A percentile compares a stretch with the other conserved stretches of the same genome.
Evolutionary conservation across 2,888 invertebrate genomes (phyloP).

Genomic region (Esperia sulphurella): DNA sequence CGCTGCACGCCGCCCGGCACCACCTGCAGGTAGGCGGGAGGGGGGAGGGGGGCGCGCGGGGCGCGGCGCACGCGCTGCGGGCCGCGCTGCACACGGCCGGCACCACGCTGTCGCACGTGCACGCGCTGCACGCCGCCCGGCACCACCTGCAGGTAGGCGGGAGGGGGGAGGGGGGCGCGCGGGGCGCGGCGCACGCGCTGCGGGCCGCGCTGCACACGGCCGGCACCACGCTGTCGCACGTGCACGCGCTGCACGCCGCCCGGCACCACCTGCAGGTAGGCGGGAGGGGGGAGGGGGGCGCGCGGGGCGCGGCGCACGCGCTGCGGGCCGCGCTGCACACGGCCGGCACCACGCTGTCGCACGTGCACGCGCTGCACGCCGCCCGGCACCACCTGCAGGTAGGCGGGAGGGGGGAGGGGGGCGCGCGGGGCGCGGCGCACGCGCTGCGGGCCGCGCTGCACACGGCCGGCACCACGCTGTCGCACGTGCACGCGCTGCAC

Average conservation of each 20-base stretch:
- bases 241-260: slow-evolving; percentile 91
- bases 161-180: slow-evolving; percentile 86
- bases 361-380: slow-evolving; percentile 91
- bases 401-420: slow-evolving; percentile 80
- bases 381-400: slow-evolving; percentile 86
- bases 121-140: slow-evolving; percentile 89
- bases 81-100: slow-evolving; percentile 84
- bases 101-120: slow-evolving; percentile 88
- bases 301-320: slow-evolving; percentile 91
- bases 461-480: slow-evolving; percentile 86
- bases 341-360: slow-evolving; percentile 86
- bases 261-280: slow-evolving; percentile 85
- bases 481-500: slow-evolving; percentile 90
- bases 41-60: slow-evolving; percentile 86
- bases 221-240: slow-evolving; percentile 86
- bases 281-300: slow-evolving; percentile 84
- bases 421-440: slow-evolving; percentile 92
- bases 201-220: slow-evolving; percentile 82
- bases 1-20: slow-evolving; percentile 86
- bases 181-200: slow-evolving; percentile 88
- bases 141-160: slow-evolving; percentile 85
- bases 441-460: slow-evolving; percentile 80
- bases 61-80: slow-evolving; percentile 86
- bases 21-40: slow-evolving; percentile 87
- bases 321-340: slow-evolving; percentile 80